Evolutionary conservation across 2,888 invertebrate genomes (phyloP).

Genomic region (Schizaphis graminum): DNA sequence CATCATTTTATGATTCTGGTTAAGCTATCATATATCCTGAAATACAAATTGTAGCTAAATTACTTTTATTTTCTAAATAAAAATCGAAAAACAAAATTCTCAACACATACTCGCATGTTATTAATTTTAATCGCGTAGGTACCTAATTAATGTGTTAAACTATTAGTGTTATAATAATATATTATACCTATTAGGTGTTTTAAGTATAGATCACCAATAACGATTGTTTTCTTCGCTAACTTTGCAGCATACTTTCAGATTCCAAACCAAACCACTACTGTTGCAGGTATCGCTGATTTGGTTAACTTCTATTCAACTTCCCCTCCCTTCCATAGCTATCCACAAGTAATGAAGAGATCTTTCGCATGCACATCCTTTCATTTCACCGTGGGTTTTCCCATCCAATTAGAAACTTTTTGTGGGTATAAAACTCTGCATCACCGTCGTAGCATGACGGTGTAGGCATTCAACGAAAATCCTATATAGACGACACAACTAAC

Average conservation of each 20-base stretch:
- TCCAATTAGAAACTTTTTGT: not conserved
- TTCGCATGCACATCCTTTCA: not conserved
- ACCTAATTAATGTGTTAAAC: not conserved
- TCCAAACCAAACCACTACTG: not conserved
- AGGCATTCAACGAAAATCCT: not conserved
- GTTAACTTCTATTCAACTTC: not conserved
- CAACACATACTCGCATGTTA: not conserved
- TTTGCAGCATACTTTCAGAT: not conserved
- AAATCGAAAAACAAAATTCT: not conserved
- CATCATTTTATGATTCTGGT: too few relatives aligned
- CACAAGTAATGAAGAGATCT: not conserved
- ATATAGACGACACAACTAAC: not conserved
- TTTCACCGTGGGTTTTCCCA: not conserved
- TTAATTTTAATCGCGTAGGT: not conserved
- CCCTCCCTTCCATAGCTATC: not conserved
- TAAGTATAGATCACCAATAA: not conserved
- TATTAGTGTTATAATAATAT: not conserved
- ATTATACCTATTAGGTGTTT: not conserved
- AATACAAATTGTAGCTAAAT: too few relatives aligned
- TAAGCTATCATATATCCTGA: too few relatives aligned
- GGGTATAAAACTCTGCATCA: not conserved
- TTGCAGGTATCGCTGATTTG: not conserved
- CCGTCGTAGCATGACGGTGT: not conserved
- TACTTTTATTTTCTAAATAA: too few relatives aligned
- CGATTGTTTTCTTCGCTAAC: not conserved